phyloP scores from a whole-genome alignment of 2,113 vertebrate genomes.

The Xerus inauris region DNA sequence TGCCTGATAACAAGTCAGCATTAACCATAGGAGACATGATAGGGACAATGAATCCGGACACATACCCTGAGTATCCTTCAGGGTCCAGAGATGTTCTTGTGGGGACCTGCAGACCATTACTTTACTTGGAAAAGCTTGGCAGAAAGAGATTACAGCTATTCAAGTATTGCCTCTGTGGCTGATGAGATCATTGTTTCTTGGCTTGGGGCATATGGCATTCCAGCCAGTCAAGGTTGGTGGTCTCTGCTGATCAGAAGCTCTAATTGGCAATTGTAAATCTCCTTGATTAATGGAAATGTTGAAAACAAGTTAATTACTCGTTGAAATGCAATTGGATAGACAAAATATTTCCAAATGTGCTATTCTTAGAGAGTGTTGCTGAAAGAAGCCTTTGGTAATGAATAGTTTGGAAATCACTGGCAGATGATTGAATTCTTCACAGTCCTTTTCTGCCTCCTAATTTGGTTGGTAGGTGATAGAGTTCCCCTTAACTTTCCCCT shows the following conservation, averaged over 20 bases:
- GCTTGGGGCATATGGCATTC: neutral
- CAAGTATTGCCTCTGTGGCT: neutral
- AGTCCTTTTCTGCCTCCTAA: neutral
- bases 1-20: neutral
- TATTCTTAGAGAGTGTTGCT: neutral
- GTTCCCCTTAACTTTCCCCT: neutral
- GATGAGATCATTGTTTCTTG: neutral
- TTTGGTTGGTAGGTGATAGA: neutral
- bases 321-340: neutral
- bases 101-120: neutral
- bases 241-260: neutral
- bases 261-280: neutral
- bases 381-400: neutral
- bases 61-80: fast-evolving
- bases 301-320: neutral
- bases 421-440: neutral
- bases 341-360: neutral
- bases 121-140: neutral
- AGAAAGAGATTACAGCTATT: neutral
- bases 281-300: constrained; percentile 12
- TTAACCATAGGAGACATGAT: neutral
- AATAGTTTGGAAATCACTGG: neutral
- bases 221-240: neutral
- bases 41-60: neutral
- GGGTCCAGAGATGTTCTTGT: neutral